A percentile compares a stretch with the other conserved stretches of the same genome.
Conservation (phyloP, 2,113 vertebrate species). For the Oreochromis spilurus region DNA sequence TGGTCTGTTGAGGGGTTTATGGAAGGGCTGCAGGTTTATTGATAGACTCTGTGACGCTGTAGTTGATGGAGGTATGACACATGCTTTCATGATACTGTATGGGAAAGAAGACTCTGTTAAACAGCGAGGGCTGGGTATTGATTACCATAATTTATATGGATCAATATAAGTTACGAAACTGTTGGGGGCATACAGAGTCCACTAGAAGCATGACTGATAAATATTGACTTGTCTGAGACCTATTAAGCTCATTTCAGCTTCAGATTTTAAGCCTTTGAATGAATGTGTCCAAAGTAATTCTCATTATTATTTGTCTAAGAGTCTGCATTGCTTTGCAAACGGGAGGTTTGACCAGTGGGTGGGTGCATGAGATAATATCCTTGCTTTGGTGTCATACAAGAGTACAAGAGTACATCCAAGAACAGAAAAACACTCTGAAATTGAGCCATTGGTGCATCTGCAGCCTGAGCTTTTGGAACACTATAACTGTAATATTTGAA, state of each 20-base stretch:
- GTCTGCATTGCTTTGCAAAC: background rate
- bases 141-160: background rate
- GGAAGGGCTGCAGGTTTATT: slow-evolving; percentile 17
- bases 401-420: background rate
- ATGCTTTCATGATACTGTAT: background rate
- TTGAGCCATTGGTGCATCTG: background rate
- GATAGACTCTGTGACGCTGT: slow-evolving; percentile 26
- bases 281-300: background rate
- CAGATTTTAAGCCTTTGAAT: background rate
- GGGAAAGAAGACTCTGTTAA: background rate
- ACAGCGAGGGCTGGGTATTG: background rate
- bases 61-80: background rate
- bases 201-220: background rate
- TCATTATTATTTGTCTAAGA: background rate
- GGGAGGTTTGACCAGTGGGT: background rate
- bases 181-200: background rate
- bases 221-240: background rate
- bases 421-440: background rate
- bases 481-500: background rate
- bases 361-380: background rate
- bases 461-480: background rate
- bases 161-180: background rate
- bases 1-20: slow-evolving; percentile 5
- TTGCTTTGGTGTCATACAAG: background rate
- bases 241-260: background rate